Base-by-base conservation (phyloP, 2,888 invertebrate species). In the Autographa gamma region DNA sequence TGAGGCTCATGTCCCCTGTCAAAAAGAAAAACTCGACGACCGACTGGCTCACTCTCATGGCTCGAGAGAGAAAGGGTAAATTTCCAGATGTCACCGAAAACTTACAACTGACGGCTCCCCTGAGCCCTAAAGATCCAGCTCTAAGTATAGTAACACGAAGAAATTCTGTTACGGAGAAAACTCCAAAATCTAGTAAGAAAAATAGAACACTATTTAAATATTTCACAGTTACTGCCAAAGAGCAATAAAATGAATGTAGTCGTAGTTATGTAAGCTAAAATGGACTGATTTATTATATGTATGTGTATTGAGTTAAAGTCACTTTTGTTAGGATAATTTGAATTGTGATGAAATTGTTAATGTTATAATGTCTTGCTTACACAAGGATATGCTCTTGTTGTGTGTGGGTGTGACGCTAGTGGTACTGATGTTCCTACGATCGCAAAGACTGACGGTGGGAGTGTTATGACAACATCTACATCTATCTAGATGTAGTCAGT, bases 1-100 rank as follows among this genome's bases (percentile, higher is more conserved):
- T 97, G 65, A 92, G 96, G 54, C 94, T 96, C 63, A 97, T 97
- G 95, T 98, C 98, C 0, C 98, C 98, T 0, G 96, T 96, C 41
- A 97, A 97, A 73, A 96, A 96, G 78, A 95, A 94, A 41, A 96
- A 96, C 74, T 96, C 96, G 63, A 96, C 97, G 76, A 95, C 97
- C 0, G 97, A 98, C 89, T 98, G 98, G 98, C 88, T 98, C 61
- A 98, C 95, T 0, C 86, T 77, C 5, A 85, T 95, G 79, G 85
- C 79, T 0, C 86, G 91, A 6, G 91, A 89, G 54, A 86, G 82
- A 68, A 86, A 76, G 43, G 86, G 83, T 0, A 85, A 82, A 60
- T 62, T 73, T 25, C 2, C 75, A 0, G 85, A 81, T 8, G 34
- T 67, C 0, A 52, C 38, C 0, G 84, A 84, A 7, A 76, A 68